A percentile compares a stretch with the other conserved stretches of the same genome.
phyloP scores from a whole-genome alignment of 2,888 invertebrate genomes.

The Philonicus albiceps region DNA sequence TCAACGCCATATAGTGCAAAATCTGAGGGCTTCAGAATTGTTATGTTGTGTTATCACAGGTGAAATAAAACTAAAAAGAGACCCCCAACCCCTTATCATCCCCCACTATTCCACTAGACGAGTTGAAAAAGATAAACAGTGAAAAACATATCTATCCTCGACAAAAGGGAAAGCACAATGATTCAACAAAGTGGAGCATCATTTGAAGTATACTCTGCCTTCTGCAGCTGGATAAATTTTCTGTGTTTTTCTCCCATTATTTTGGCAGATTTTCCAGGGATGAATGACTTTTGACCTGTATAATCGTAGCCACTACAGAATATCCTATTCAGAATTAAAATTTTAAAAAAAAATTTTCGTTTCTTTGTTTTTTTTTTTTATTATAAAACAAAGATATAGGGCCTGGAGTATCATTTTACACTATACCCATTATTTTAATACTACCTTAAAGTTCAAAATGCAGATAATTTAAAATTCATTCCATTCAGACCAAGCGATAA shows the following conservation, averaged over 20 bases:
- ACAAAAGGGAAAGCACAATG: conserved; percentile 29
- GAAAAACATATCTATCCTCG: conserved; percentile 16
- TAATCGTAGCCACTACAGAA: conserved; percentile 20
- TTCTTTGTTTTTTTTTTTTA: too few species aligned
- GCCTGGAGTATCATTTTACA: background rate
- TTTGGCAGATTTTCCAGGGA: conserved; percentile 26
- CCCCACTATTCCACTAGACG: background rate
- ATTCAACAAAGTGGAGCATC: conserved; percentile 23
- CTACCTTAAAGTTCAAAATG: background rate
- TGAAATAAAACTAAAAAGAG: background rate
- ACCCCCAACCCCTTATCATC: background rate
- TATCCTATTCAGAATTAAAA: conserved; percentile 19
- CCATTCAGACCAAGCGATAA: background rate
- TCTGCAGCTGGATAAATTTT: conserved; percentile 36
- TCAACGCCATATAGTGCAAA: background rate
- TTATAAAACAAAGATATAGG: background rate
- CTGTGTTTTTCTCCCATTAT: conserved; percentile 22
- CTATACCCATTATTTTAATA: background rate
- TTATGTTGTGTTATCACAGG: conserved; percentile 1
- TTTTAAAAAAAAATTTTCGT: background rate
- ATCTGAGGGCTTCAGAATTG: background rate
- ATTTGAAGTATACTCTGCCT: conserved; percentile 33
- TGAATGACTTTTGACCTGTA: conserved; percentile 32
- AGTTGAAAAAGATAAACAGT: conserved; percentile 34
- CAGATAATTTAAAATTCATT: background rate